Percentiles rank a stretch among this genome's conserved stretches.
Evolutionary conservation across 2,888 invertebrate species (phyloP).

Genomic region (Falcaria lacertinaria): DNA sequence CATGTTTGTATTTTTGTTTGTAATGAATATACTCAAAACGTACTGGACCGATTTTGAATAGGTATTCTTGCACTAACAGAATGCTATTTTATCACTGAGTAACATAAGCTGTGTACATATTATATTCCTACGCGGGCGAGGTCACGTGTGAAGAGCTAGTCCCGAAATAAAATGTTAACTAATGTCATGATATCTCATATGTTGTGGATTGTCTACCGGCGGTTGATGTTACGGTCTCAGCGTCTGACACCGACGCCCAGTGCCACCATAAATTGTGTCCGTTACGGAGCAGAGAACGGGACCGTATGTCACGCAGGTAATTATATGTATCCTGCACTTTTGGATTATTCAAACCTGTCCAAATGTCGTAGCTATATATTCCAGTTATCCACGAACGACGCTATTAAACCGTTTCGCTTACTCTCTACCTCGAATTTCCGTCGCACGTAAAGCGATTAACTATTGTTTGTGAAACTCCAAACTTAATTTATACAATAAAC

Average conservation of each 20-base stretch:
- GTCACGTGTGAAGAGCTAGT: too few species aligned
- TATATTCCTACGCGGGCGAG: too few species aligned
- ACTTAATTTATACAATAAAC: conserved; percentile 3
- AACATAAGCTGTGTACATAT: too few species aligned
- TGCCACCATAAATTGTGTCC: conserved; percentile 35
- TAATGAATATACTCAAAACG: too few species aligned
- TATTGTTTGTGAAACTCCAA: conserved; percentile 9
- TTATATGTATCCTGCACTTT: conserved; percentile 19
- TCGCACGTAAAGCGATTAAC: conserved; percentile 10
- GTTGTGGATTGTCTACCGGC: conserved; percentile 23
- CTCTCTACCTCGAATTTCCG: conserved; percentile 8
- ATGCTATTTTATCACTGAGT: too few species aligned
- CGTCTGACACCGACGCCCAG: conserved; percentile 30
- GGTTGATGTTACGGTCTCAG: conserved; percentile 30
- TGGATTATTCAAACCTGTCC: conserved; percentile 7
- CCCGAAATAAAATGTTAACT: conserved; percentile 11
- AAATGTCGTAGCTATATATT: not conserved
- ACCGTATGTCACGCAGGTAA: conserved; percentile 25
- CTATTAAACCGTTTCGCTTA: not conserved
- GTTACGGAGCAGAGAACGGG: conserved; percentile 27
- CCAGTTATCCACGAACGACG: not conserved
- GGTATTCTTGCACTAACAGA: too few species aligned
- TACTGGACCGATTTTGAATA: too few species aligned
- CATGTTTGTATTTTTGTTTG: too few species aligned
- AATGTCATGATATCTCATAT: conserved; percentile 27